Evolutionary conservation across 2,888 invertebrate species (phyloP), one percentile per base, ranked within the genome.

Genomic region (Andrena bicolor): DNA sequence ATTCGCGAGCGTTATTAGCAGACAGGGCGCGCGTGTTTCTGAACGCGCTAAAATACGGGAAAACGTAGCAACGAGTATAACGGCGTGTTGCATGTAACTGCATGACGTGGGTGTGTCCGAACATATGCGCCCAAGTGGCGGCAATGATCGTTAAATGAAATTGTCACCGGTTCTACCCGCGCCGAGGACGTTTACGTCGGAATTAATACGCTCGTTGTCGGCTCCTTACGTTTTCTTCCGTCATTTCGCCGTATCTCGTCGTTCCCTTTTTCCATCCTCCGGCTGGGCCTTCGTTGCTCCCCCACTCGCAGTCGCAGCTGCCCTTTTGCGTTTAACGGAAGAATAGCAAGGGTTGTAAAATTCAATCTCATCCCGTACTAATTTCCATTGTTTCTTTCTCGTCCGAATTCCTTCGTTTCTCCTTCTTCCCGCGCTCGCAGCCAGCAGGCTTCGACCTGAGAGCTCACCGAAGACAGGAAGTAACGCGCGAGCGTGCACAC

Each of bases 31-130:
- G 56, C 70, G 56, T 71, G 70, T 79, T 71, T 66, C 76, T 73
- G 84, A 71, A 49, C 61, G 35, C 66, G 60, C 48, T 84, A 82
- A 71, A 85, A 84, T 76, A 66, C 71, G 66, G 41, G 78, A 81
- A 82, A 78, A 68, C 53, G 72, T 76, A 56, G 78, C 80, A 61
- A 81, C 76, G 72, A 76, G 78, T 76, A 65, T 83, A 84, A 84
- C 61, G 66, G 63, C 65, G 66, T 63, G 73, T 76, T 79, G 68
- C 69, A 28, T 79, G 80, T 64, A 70, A 51, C 76, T 30, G 70
- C 48, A 20, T 69, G 69, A 68, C 56, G 73, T 30, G 65, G 56
- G 48, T 51, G 72, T 68, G 56, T 58, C 48, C 64, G 64, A 64
- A 69, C 80, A 74, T 80, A 73, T 69, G 73, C 81, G 80, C 23